Evolutionary conservation across 35 echinoderm and acorn worm species (phyloP).

Genomic region (Nesometra sesokonis): DNA sequence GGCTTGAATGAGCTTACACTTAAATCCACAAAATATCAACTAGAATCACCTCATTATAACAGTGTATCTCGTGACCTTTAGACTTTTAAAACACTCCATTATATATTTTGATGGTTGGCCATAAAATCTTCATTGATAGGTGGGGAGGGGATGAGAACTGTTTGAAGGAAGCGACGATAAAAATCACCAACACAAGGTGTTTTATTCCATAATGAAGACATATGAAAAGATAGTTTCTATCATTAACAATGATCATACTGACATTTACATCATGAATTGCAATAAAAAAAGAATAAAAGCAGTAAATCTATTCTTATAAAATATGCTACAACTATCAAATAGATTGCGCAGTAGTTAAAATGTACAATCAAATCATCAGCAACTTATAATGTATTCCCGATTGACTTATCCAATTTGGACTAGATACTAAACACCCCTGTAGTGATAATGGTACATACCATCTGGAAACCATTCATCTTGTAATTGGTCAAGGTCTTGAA

Average conservation of each 20-base stretch:
- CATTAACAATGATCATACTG: no score
- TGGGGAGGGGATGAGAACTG: not conserved
- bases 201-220: not conserved
- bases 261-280: no score
- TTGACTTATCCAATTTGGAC: not conserved
- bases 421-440: not conserved
- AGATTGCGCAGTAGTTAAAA: no score
- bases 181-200: not conserved
- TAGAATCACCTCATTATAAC: not conserved
- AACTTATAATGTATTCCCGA: no score
- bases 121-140: not conserved
- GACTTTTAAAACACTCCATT: not conserved
- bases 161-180: not conserved
- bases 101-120: not conserved
- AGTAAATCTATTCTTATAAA: no score
- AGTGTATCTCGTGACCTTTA: not conserved
- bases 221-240: no score
- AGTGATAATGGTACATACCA: conserved; percentile 39
- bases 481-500: conserved; percentile 90
- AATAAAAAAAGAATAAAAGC: no score
- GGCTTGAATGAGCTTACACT: not conserved
- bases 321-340: no score
- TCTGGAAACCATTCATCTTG: conserved; percentile 94
- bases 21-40: not conserved
- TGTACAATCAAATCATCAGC: no score